Conservation (phyloP, 1,140 invertebrate genomes). For the Drosophila virilis region DNA sequence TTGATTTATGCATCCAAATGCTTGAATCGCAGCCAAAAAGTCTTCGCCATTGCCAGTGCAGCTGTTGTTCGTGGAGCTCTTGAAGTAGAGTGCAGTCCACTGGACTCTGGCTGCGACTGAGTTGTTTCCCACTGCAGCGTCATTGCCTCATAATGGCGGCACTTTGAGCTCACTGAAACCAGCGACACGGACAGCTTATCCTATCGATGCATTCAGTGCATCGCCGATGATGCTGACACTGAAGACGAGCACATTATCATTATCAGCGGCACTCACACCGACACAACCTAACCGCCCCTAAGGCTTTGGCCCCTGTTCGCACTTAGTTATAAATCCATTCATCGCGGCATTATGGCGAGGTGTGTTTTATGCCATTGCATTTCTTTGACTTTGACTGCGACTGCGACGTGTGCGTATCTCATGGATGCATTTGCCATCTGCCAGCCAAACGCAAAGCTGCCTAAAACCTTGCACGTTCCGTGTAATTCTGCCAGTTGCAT, state of each 20-base stretch:
- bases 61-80: constrained; percentile 60
- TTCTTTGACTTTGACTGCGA: background rate
- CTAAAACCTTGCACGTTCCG: constrained; percentile 26
- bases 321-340: constrained; percentile 69
- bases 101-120: constrained; percentile 37
- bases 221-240: constrained; percentile 43
- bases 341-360: constrained; percentile 27
- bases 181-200: constrained; percentile 59
- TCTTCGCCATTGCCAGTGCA: constrained; percentile 63
- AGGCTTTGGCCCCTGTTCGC: constrained; percentile 53
- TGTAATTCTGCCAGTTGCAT: constrained; percentile 26
- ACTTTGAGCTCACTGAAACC: constrained; percentile 72
- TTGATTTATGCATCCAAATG: constrained; percentile 82
- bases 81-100: constrained; percentile 7
- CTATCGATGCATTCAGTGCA: constrained; percentile 61
- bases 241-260: constrained; percentile 78
- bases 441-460: constrained; percentile 27
- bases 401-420: constrained; percentile 48
- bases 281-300: constrained; percentile 22
- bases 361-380: constrained; percentile 39
- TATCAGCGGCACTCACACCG: constrained; percentile 52
- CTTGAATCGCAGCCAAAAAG: constrained; percentile 81
- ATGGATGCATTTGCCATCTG: constrained; percentile 58
- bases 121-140: constrained; percentile 31
- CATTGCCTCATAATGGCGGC: constrained; percentile 69